A percentile compares a stretch with the other conserved stretches of the same genome.
phyloP scores from a whole-genome alignment of 2,113 vertebrate genomes.

The Hippoglossus stenolepis region DNA sequence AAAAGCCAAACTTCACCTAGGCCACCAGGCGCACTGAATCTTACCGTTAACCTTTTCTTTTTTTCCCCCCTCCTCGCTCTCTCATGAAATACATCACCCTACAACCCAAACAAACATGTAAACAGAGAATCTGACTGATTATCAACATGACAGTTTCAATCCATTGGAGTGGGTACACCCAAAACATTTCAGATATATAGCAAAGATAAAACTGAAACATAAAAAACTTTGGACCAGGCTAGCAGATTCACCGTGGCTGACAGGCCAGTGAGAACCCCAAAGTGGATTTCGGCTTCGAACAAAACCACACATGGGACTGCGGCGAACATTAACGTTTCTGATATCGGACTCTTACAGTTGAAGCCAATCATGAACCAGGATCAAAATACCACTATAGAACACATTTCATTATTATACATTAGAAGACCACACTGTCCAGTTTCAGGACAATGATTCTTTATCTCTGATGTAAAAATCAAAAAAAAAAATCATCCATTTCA shows the following conservation, averaged over 20 bases:
- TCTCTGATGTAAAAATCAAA: conserved; percentile 75
- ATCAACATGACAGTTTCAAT: conserved; percentile 73
- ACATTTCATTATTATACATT: conserved; percentile 72
- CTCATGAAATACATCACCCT: conserved; percentile 32
- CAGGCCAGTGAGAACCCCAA: conserved; percentile 61
- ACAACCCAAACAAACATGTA: conserved; percentile 76
- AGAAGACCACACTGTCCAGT: conserved; percentile 59
- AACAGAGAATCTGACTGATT: conserved; percentile 81
- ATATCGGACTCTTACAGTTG: conserved; percentile 54
- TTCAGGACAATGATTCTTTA: conserved; percentile 59
- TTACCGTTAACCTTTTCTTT: conserved; percentile 43
- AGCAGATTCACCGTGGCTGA: conserved; percentile 53
- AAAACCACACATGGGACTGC: conserved; percentile 65
- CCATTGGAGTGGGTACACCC: conserved; percentile 45
- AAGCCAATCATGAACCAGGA: conserved; percentile 67
- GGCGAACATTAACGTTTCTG: conserved; percentile 44
- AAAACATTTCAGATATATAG: conserved; percentile 38
- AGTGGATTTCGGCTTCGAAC: conserved; percentile 59
- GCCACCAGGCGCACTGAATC: conserved; percentile 60
- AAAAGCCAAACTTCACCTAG: conserved; percentile 66
- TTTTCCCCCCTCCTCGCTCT: not conserved
- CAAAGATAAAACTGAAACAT: conserved; percentile 50
- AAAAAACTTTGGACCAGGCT: conserved; percentile 73
- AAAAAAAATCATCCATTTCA: conserved; percentile 51
- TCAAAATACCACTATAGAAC: conserved; percentile 70